Base-by-base conservation (phyloP, 2,797 vertebrate genomes). In the Eulemur rubriventer region DNA sequence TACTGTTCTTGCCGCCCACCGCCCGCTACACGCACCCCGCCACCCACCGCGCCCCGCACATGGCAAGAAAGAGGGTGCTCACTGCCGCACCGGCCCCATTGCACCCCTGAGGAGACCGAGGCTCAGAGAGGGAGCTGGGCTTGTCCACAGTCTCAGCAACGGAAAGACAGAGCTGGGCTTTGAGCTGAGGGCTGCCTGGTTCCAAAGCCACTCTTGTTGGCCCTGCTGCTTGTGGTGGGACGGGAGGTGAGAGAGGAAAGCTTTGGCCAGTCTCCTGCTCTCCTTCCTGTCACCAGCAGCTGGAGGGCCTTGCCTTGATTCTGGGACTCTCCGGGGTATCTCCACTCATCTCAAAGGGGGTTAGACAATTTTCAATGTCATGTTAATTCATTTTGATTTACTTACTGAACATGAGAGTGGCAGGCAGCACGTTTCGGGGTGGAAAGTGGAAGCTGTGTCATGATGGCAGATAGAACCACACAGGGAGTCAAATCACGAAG, bases 71-170 rank as follows among this genome's bases (percentile, higher is more conserved):
- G 24, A 72, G 38, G 16, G n/a, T n/a, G 6, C 1, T 8, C 1
- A 24, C 6, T 0, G 3, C 16, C 2, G 2, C 13, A 3, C 26
- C 0, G 0, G 14, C 18, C 52, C 46, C 63, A 28, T 5, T 4
- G 13, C 28, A 9, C 35, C 0, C 8, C 24, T 3, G 33, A 55
- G 18, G 55, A 85, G n/a, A 83, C 41, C 33, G 48, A 41, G 50
- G 14, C 1, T 75, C 65, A 0, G 4, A 65, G 24, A 38, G 50
- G 35, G 17, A 33, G 2, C 24, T 1, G 35, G 76, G 13, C 43
- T 70, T 7, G 20, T 20, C 33, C 16, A 10, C 3, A 8, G 28
- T 0, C 72, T 75, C 16, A 10, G 14, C 24, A 46, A 11, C 55
- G 30, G 70, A 30, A 46, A 72, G 20, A 6, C 55, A 63, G 83